Conservation (phyloP, 2,888 invertebrate species). For the Chrysolina americana region DNA sequence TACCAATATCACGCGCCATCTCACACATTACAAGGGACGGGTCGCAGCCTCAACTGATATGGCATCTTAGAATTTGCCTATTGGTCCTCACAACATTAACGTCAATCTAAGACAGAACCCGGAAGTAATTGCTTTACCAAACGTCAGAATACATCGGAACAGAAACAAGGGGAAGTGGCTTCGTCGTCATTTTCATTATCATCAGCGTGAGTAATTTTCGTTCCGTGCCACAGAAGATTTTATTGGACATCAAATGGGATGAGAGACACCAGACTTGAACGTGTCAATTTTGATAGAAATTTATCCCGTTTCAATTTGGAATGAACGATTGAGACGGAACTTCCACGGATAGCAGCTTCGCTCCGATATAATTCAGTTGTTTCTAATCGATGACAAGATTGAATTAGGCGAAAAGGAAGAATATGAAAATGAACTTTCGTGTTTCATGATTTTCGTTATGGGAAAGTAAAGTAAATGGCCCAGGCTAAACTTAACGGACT, state of each 20-base stretch:
- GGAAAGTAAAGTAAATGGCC: no score
- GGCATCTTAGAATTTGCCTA: constrained; percentile 55
- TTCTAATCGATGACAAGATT: no score
- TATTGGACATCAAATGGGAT: constrained; percentile 51
- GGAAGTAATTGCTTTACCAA: constrained; percentile 57
- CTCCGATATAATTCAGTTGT: no score
- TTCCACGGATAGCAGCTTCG: no score
- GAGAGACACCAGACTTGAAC: constrained; percentile 35
- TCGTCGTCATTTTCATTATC: constrained; percentile 53
- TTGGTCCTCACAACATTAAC: constrained; percentile 57
- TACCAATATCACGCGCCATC: no score
- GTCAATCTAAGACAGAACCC: constrained; percentile 52
- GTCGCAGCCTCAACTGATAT: neutral
- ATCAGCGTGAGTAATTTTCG: constrained; percentile 53
- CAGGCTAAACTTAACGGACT: no score
- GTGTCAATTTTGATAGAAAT: constrained; percentile 39
- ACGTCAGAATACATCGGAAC: constrained; percentile 55
- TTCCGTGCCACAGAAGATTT: constrained; percentile 55
- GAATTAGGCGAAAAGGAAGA: no score
- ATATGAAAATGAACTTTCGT: no score
- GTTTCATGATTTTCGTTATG: no score
- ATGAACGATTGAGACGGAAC: no score
- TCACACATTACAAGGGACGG: no score
- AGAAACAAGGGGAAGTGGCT: constrained; percentile 41
- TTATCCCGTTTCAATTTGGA: constrained; percentile 9